Conservation (phyloP, 2,797 vertebrate genomes). For the Pangasius larnaudii region DNA sequence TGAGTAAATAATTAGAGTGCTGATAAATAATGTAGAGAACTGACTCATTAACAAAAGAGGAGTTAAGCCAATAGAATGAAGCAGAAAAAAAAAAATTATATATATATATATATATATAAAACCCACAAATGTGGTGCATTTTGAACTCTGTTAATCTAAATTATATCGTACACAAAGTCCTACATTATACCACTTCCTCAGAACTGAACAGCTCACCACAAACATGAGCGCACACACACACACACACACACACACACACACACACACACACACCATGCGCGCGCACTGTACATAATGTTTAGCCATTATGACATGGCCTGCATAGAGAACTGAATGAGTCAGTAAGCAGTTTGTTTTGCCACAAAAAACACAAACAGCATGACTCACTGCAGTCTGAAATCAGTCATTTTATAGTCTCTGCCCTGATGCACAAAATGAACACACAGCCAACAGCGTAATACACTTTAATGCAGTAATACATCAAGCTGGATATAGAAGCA, state of each 20-base stretch:
- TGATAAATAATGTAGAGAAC: not conserved
- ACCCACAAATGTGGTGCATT: not conserved
- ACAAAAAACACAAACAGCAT: not conserved
- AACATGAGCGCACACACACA: not conserved
- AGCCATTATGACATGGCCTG: not conserved
- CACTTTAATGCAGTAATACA: not conserved
- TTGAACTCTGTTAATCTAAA: not conserved
- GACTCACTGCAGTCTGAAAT: constrained; percentile 9
- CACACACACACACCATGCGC: not conserved
- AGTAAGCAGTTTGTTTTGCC: constrained; percentile 33
- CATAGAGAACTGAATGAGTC: constrained; percentile 29
- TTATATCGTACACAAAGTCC: not conserved
- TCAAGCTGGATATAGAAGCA: not conserved
- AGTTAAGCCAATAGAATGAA: not conserved
- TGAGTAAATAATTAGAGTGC: not conserved
- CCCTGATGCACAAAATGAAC: not conserved
- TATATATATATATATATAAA: too few relatives aligned
- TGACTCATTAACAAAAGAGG: not conserved
- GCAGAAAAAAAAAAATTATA: not conserved
- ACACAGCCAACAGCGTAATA: not conserved
- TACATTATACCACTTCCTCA: not conserved
- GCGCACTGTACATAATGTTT: not conserved
- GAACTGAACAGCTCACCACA: not conserved
- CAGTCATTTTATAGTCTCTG: not conserved
- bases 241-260: not conserved